Conservation (phyloP, 2,113 vertebrate species). For the Falcunculus frontatus region DNA sequence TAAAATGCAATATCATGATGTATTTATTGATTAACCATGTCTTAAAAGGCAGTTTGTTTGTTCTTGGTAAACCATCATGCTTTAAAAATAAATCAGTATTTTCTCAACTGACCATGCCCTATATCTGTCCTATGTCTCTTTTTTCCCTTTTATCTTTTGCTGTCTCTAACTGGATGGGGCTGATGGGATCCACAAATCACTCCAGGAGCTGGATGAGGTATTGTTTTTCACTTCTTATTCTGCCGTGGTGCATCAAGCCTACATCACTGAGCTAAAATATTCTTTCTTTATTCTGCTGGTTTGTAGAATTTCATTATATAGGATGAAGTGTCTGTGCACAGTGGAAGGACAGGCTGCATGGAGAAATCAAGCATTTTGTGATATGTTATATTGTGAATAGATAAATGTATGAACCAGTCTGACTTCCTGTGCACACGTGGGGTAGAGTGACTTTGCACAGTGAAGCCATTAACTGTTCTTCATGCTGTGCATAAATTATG, state of each 20-base stretch:
- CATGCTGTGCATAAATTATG: neutral
- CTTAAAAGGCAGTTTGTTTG: slow-evolving; percentile 14
- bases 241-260: neutral
- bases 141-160: slow-evolving; percentile 62
- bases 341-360: neutral
- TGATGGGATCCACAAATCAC: slow-evolving; percentile 80
- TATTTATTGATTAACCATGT: neutral
- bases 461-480: neutral
- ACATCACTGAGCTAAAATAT: neutral
- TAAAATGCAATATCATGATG: neutral
- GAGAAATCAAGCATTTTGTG: neutral
- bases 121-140: slow-evolving; percentile 73
- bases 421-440: neutral
- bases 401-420: neutral
- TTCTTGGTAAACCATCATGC: slow-evolving; percentile 48
- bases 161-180: slow-evolving; percentile 82
- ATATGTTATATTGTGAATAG: neutral
- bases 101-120: slow-evolving; percentile 64
- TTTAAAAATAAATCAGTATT: slow-evolving; percentile 34
- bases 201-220: slow-evolving; percentile 99
- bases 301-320: neutral
- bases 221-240: slow-evolving; percentile 59
- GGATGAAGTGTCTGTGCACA: neutral
- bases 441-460: neutral
- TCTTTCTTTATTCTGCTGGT: neutral